Conservation (phyloP, 1,140 invertebrate species). For the Drosophila tristis region DNA sequence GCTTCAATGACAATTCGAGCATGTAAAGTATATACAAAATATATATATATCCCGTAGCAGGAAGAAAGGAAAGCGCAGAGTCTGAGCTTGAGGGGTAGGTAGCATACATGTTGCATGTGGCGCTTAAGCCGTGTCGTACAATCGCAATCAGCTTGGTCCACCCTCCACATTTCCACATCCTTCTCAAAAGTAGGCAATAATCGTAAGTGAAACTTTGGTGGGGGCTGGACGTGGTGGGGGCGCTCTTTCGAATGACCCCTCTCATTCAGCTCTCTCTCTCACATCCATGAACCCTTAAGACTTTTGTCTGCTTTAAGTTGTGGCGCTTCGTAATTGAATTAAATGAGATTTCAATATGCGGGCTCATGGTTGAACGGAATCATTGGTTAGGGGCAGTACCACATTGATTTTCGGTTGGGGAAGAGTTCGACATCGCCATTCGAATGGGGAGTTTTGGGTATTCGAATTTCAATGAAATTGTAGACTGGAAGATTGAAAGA, state of each 20-base stretch:
- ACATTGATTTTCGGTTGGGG: slow-evolving; percentile 17
- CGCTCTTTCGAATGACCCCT: slow-evolving; percentile 7
- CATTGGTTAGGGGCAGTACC: slow-evolving; percentile 15
- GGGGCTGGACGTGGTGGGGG: slow-evolving; percentile 10
- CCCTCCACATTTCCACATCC: slow-evolving; percentile 24
- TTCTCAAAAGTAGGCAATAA: slow-evolving; percentile 73
- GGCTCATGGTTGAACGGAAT: slow-evolving; percentile 54
- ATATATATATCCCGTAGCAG: neutral
- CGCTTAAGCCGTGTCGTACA: slow-evolving; percentile 76
- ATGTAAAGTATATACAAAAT: slow-evolving; percentile 60
- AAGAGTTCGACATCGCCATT: neutral
- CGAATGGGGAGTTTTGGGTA: too few species aligned
- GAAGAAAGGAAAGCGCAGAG: slow-evolving; percentile 1
- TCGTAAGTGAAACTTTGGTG: slow-evolving; percentile 71
- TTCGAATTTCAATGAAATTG: too few species aligned
- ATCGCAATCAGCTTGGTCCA: slow-evolving; percentile 56
- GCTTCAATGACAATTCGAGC: slow-evolving; percentile 82
- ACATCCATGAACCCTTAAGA: slow-evolving; percentile 8
- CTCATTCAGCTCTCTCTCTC: neutral
- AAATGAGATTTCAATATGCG: slow-evolving; percentile 78
- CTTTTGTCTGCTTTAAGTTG: slow-evolving; percentile 70
- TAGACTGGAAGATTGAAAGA: too few species aligned
- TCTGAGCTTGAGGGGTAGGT: slow-evolving; percentile 25
- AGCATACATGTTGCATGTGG: slow-evolving; percentile 76
- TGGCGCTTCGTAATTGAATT: slow-evolving; percentile 77